Evolutionary conservation across 2,888 invertebrate species (phyloP), one percentile per base, ranked within the genome.

Genomic region (Ophion ventricosus): DNA sequence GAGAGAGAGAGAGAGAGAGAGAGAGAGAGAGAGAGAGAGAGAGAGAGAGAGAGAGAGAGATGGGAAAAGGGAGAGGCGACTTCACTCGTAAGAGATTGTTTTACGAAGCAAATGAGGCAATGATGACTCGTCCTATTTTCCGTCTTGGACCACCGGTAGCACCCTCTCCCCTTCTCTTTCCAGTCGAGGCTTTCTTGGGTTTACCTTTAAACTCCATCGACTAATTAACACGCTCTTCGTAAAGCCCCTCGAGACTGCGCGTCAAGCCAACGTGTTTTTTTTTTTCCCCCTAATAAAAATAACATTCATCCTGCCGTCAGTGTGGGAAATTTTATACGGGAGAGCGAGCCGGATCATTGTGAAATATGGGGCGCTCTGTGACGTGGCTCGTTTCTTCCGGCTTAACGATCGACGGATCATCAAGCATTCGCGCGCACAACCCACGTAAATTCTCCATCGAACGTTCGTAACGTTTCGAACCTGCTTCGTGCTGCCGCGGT

Each of bases 31-130:
- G 14, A 49, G 49, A 49, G 14, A 17, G 17, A 0, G 49, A 11
- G 17, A 49, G 17, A 11, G 14, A 49, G 49, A 49, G 14, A 17
- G 17, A 0, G 49, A 11, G 17, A 63, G 54, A 29, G 59, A 17
- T 64, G 17, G 17, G 4, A 57, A 56, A 43, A 25, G 59, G 23
- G 57, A 40, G 67, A 43, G 61, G 0, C 66, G 29, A 11, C n/a
- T 56, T 10, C 14, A 29, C 63, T 67, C 72, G 40, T 49, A 56
- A 79, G 78, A 90, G 91, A 92, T 92, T 92, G 90, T 91, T 92
- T 92, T 90, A 90, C 91, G 88, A 89, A 91, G 91, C 92, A 92
- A 93, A 92, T 93, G 92, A 93, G 92, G 88, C 91, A 91, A 92
- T 91, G 92, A 92, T 93, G 93, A 93, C 93, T 93, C 91, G 91